Percentiles rank a stretch among this genome's conserved stretches.
These are phyloP conservation scores for Heliconius melpomene DNA, from an alignment of 1,140 invertebrate species.

Conservation along the genomic window DNA sequence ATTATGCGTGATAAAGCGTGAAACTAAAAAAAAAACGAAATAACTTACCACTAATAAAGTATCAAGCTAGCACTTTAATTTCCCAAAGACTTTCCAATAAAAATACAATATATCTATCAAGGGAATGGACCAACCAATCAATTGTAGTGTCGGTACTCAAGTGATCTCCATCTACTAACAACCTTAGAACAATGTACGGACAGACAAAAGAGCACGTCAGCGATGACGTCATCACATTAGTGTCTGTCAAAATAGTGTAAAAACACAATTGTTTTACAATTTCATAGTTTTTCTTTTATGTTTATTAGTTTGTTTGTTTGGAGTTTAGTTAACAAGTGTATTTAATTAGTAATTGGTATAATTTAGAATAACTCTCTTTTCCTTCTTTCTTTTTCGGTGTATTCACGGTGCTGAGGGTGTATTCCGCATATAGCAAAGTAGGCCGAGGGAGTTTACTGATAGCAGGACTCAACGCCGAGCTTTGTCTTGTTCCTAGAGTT, in stretches of 20 bases:
- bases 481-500: too few species aligned
- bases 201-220: slow-evolving; percentile 23
- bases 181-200: slow-evolving; percentile 18
- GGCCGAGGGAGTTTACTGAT: too few species aligned
- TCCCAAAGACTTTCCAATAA: background rate
- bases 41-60: background rate
- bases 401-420: too few species aligned
- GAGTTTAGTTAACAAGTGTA: background rate
- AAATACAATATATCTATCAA: background rate
- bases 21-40: background rate
- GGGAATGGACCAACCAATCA: background rate
- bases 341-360: background rate
- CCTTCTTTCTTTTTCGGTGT: background rate
- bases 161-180: slow-evolving; percentile 9
- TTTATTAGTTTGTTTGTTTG: background rate
- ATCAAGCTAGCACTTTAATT: background rate
- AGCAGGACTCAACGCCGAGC: too few species aligned
- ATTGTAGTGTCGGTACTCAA: background rate
- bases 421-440: too few species aligned
- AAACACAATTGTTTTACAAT: slow-evolving; percentile 13
- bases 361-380: background rate
- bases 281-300: background rate
- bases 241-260: slow-evolving; percentile 22
- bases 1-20: too few species aligned
- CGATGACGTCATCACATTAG: slow-evolving; percentile 1